Evolutionary conservation across 2,113 vertebrate genomes (phyloP).

Genomic region (Pelecanoides urinatrix): DNA sequence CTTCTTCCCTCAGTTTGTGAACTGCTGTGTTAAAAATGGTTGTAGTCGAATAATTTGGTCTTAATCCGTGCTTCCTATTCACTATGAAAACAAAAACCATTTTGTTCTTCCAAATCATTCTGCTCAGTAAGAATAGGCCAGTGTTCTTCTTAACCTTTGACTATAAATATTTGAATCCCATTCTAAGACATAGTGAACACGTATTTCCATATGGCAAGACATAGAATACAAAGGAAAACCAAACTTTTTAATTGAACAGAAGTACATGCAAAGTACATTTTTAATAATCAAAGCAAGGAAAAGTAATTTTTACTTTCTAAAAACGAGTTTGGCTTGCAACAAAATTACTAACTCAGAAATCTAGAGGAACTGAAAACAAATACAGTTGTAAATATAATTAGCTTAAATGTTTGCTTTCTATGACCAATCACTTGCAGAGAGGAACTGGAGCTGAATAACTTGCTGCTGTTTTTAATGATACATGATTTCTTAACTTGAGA

Average conservation of each 20-base stretch:
- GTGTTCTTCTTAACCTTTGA: neutral
- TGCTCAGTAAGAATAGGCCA: neutral
- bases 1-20: neutral
- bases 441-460: neutral
- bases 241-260: neutral
- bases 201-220: neutral
- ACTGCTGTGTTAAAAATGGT: neutral
- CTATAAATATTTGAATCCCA: neutral
- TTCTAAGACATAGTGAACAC: neutral
- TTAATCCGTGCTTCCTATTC: neutral
- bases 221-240: neutral
- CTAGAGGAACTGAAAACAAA: neutral
- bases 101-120: neutral
- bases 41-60: neutral
- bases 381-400: neutral
- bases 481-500: neutral
- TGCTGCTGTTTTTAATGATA: neutral
- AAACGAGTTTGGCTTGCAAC: neutral
- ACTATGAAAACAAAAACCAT: neutral
- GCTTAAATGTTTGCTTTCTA: neutral
- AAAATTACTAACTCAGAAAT: neutral
- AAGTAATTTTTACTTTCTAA: neutral
- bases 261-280: rapidly evolving
- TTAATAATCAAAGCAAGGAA: neutral
- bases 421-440: neutral